Base-by-base conservation (phyloP, 2,888 invertebrate species). In the Zeuzera pyrina region DNA sequence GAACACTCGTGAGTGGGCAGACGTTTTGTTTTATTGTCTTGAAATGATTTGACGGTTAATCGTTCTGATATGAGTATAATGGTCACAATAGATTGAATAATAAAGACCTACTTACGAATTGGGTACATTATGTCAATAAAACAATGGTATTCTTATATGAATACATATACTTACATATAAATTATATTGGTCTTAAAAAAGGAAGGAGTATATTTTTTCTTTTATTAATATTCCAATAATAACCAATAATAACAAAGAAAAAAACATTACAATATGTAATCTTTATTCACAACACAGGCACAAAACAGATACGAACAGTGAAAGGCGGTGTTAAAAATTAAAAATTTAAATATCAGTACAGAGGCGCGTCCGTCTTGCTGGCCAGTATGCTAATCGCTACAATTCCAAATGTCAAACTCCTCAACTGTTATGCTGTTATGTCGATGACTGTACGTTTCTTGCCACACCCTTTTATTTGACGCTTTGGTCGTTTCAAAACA, bases 361-460 rank as follows among this genome's bases (percentile, higher is more conserved):
- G 45, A 43, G 49, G 52, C 51, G 47, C 47, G 63, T 61, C 55
- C 57, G 38, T 52, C 57, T n/a, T n/a, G 39, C 42, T 77, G 78
- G 62, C 71, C 77, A 72, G 73, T 76, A 78, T 76, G 73, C 66
- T 69, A 74, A 77, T 77, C 50, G 34, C 47, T 47, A 66, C 57
- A 62, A 58, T 58, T 63, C 56, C 48, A 73, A 70, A 73, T 69
- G 74, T 76, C 77, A 77, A 51, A 52, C 52, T 57, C 54, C 44
- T 58, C 49, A 60, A 60, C 52, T 54, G 51, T n/a, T n/a, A n/a
- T n/a, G n/a, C n/a, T 56, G 57, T 63, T 54, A 48, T 67, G 71
- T 59, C 64, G 69, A 77, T 76, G 79, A 78, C 70, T 79, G 59
- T 70, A 70, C 77, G 64, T 48, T 64, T 71, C 56, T 63, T 49